A percentile compares a stretch with the other conserved stretches of the same genome.
Conservation (phyloP, 35 echinoderm and acorn worm species). For the Ptychodera flava region DNA sequence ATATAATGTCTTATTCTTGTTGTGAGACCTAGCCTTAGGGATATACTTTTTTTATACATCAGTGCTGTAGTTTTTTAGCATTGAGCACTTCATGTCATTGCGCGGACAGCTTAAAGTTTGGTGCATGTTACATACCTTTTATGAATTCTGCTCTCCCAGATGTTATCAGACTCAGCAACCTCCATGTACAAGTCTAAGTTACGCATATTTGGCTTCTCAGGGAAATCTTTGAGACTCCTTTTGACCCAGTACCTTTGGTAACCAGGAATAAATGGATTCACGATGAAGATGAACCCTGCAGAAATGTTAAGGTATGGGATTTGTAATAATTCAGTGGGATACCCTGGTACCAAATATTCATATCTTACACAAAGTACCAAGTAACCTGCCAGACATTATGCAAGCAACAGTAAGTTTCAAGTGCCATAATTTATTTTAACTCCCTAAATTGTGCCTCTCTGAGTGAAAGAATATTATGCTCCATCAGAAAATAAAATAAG, state of each 20-base stretch:
- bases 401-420: not conserved
- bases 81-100: too few relatives aligned
- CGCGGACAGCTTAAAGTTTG: too few relatives aligned
- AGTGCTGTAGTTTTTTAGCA: too few relatives aligned
- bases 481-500: too few relatives aligned
- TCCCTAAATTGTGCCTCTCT: constrained; percentile 2
- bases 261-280: constrained; percentile 64
- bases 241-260: constrained; percentile 87
- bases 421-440: not conserved
- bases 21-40: too few relatives aligned
- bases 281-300: constrained; percentile 80
- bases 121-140: too few relatives aligned
- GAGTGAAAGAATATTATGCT: too few relatives aligned
- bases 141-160: constrained; percentile 5
- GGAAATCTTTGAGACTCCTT: constrained; percentile 64
- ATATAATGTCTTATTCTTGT: too few relatives aligned
- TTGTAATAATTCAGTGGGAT: not conserved
- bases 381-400: not conserved
- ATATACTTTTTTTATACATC: too few relatives aligned
- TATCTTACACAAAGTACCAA: not conserved
- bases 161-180: constrained; percentile 27
- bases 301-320: constrained; percentile 4
- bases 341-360: not conserved
- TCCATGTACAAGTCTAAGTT: constrained; percentile 41
- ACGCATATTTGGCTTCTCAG: constrained; percentile 63